phyloP scores from a whole-genome alignment of 1,140 invertebrate genomes.

The Zaprionus gabonicus region DNA sequence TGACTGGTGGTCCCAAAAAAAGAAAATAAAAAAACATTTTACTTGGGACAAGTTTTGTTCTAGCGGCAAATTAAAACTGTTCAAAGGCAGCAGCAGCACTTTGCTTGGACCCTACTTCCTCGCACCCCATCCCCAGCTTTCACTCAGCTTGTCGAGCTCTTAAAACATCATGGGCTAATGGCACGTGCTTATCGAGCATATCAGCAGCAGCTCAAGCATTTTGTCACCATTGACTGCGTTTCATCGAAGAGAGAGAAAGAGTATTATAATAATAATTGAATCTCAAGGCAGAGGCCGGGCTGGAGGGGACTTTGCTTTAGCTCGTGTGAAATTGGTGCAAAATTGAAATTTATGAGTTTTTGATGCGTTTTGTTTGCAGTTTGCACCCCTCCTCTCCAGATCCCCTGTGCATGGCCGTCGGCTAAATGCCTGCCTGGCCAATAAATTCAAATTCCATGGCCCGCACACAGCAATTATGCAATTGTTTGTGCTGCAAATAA shows the following conservation, averaged over 20 bases:
- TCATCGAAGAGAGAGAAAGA: conserved; percentile 14
- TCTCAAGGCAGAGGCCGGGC: conserved; percentile 27
- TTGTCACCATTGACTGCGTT: conserved; percentile 65
- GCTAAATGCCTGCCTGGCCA: conserved; percentile 61
- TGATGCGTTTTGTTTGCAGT: conserved; percentile 37
- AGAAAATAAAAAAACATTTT: conserved; percentile 31
- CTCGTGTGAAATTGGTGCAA: conserved; percentile 29
- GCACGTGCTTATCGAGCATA: conserved; percentile 76
- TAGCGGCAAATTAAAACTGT: conserved; percentile 69
- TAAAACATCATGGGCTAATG: conserved; percentile 54
- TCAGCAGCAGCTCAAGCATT: conserved; percentile 56
- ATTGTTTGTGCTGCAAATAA: conserved; percentile 81
- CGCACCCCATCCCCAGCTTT: background rate
- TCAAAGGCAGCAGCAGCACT: conserved; percentile 17
- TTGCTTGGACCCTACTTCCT: background rate
- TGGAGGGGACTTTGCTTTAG: background rate
- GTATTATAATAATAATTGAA: conserved; percentile 54
- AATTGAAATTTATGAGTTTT: conserved; percentile 48
- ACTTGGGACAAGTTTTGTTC: conserved; percentile 53
- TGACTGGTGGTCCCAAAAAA: conserved; percentile 48
- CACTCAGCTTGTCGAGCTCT: background rate
- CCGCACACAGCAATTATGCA: conserved; percentile 72
- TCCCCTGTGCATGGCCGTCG: background rate
- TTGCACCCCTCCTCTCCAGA: background rate
- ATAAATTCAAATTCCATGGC: conserved; percentile 62